Percentiles rank a stretch among this genome's conserved stretches.
Conservation (phyloP, 2,113 vertebrate species). For the Patagioenas fasciata region DNA sequence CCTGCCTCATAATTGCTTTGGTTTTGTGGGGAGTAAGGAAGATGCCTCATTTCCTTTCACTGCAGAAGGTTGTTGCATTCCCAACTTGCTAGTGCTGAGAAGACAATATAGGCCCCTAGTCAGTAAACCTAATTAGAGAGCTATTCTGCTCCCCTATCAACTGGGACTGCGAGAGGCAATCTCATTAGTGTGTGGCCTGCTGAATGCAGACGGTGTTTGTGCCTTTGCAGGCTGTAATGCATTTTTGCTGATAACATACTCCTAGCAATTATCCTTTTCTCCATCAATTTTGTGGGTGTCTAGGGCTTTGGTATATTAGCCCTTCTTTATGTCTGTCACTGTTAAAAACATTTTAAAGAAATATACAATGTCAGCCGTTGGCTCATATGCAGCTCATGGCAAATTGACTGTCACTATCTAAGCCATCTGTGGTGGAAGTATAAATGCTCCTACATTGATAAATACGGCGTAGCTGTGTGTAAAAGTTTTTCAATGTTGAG, state of each 20-base stretch:
- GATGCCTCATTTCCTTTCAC: background rate
- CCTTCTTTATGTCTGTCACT: background rate
- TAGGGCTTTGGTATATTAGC: conserved; percentile 1
- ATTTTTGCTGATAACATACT: conserved; percentile 1
- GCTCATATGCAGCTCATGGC: background rate
- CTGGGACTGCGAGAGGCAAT: background rate
- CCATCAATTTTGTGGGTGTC: conserved; percentile 23
- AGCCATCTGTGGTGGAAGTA: background rate
- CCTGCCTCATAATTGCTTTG: background rate
- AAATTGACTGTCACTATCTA: background rate
- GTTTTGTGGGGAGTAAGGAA: background rate
- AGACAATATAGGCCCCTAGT: background rate
- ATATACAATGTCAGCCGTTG: background rate
- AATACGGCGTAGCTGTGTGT: background rate
- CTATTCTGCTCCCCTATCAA: background rate
- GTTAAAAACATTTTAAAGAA: background rate
- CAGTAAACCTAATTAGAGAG: conserved; percentile 18
- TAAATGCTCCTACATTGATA: background rate
- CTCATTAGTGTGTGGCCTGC: conserved; percentile 26
- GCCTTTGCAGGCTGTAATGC: background rate
- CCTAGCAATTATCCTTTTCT: background rate
- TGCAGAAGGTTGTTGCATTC: background rate
- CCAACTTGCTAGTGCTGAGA: background rate
- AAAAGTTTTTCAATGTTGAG: background rate
- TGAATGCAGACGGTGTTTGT: background rate